A percentile compares a stretch with the other conserved stretches of the same genome.
These are phyloP conservation scores for Riparia riparia DNA, from an alignment of 2,113 vertebrate genomes.

Conservation along the genomic window DNA sequence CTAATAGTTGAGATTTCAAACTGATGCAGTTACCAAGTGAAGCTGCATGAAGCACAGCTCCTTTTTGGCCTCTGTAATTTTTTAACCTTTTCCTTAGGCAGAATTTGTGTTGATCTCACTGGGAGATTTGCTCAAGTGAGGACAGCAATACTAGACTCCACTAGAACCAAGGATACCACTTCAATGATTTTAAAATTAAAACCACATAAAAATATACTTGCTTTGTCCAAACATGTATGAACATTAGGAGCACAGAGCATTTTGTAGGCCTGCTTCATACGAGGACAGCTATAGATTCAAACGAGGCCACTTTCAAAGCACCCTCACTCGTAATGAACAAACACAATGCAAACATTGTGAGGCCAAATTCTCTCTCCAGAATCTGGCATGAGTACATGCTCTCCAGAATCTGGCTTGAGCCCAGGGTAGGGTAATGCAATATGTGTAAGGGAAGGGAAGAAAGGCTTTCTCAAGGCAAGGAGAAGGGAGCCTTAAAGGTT, in stretches of 20 bases:
- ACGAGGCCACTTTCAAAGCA: background rate
- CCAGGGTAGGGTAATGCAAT: background rate
- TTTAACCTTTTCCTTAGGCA: slow-evolving; percentile 21
- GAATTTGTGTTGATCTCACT: slow-evolving; percentile 27
- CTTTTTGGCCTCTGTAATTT: background rate
- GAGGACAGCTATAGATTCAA: background rate
- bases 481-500: background rate
- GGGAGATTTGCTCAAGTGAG: background rate
- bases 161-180: slow-evolving; percentile 9
- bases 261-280: background rate
- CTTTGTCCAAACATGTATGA: background rate
- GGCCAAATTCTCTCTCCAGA: slow-evolving; percentile 2
- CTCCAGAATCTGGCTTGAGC: background rate
- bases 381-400: background rate
- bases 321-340: background rate
- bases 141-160: background rate
- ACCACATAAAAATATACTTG: background rate
- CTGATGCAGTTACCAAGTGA: background rate
- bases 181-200: slow-evolving; percentile 43
- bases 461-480: background rate
- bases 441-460: background rate
- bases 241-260: background rate
- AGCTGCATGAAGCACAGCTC: background rate
- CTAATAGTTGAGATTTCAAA: background rate
- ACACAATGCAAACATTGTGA: slow-evolving; percentile 27